A percentile compares a stretch with the other conserved stretches of the same genome.
Evolutionary conservation across 2,888 invertebrate genomes (phyloP).

Genomic region (Macrophya annulata): DNA sequence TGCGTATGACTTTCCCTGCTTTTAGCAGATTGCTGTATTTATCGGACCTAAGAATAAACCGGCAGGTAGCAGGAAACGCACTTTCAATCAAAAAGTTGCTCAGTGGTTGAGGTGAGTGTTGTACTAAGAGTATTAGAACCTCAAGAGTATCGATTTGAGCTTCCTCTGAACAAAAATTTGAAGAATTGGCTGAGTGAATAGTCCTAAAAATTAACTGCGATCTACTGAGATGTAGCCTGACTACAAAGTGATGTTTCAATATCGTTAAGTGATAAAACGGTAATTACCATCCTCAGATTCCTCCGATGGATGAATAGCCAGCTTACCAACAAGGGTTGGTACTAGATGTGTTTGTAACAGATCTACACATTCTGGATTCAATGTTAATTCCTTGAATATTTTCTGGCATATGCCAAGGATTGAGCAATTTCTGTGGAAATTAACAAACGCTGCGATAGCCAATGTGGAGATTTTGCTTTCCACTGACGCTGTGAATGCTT

Average conservation of each 20-base stretch:
- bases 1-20: conserved; percentile 85
- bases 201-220: background rate
- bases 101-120: conserved; percentile 81
- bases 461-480: conserved; percentile 83
- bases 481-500: conserved; percentile 81
- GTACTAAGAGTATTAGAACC: conserved; percentile 82
- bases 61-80: conserved; percentile 83
- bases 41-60: conserved; percentile 82
- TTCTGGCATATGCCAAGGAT: conserved; percentile 83
- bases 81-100: conserved; percentile 80
- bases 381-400: conserved; percentile 82
- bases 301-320: conserved; percentile 13
- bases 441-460: conserved; percentile 83
- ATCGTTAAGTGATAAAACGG: background rate
- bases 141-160: conserved; percentile 80
- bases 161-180: conserved; percentile 67
- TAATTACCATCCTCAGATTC: conserved; percentile 27
- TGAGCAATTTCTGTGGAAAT: conserved; percentile 83
- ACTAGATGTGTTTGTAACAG: conserved; percentile 83
- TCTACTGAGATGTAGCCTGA: background rate
- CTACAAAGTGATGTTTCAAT: conserved; percentile 34
- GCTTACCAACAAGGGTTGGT: conserved; percentile 83
- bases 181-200: conserved; percentile 71
- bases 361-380: conserved; percentile 80
- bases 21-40: conserved; percentile 83